These are phyloP conservation scores for Pantherophis vulpinus DNA, from an alignment of 2,797 vertebrate genomes.

Conservation along the genomic window DNA sequence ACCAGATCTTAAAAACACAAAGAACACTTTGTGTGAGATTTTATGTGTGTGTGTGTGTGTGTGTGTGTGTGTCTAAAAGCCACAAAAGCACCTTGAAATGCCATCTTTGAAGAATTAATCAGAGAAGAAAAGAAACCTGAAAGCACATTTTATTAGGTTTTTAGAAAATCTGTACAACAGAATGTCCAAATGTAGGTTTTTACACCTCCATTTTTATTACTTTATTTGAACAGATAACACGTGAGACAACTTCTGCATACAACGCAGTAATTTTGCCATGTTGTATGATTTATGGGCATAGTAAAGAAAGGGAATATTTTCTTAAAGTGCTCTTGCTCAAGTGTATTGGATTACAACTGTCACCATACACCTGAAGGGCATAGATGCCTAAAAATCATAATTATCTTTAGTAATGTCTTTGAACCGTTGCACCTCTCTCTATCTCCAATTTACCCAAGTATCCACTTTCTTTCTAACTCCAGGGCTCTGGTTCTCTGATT, in stretches of 20 bases:
- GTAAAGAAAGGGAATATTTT: background rate
- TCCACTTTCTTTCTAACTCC: background rate
- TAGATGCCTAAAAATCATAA: background rate
- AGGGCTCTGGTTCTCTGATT: background rate
- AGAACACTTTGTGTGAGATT: slow-evolving; percentile 54
- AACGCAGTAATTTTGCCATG: background rate
- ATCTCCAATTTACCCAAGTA: background rate
- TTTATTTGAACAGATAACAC: background rate
- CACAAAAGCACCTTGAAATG: slow-evolving; percentile 55
- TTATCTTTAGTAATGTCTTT: background rate
- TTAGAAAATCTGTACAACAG: slow-evolving; percentile 39
- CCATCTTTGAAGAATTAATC: slow-evolving; percentile 47
- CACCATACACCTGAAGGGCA: background rate
- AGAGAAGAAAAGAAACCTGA: slow-evolving; percentile 5
- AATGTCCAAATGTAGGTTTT: slow-evolving; percentile 17
- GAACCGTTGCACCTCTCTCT: background rate
- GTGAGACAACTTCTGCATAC: background rate
- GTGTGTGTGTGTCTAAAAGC: slow-evolving; percentile 51
- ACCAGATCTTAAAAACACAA: slow-evolving; percentile 60
- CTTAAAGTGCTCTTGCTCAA: background rate
- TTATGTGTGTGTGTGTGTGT: background rate
- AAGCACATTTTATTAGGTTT: slow-evolving; percentile 34
- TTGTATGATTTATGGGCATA: background rate
- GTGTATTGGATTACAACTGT: background rate
- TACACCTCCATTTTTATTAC: background rate